Percentiles rank a stretch among this genome's conserved stretches.
phyloP scores from a whole-genome alignment of 2,113 vertebrate genomes.

The Pterocles burchelli region DNA sequence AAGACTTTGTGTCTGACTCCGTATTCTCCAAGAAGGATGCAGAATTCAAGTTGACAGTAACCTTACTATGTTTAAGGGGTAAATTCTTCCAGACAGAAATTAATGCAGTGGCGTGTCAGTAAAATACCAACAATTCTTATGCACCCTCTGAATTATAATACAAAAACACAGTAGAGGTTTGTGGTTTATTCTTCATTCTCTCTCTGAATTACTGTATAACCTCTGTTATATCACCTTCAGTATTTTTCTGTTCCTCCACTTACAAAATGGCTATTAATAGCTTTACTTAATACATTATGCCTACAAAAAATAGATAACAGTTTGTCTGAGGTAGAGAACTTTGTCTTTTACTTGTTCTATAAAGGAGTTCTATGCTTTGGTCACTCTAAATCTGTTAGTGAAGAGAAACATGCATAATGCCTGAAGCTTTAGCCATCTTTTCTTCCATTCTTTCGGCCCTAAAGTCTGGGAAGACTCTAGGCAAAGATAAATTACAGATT shows the following conservation, averaged over 20 bases:
- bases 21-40: background rate
- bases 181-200: background rate
- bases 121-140: background rate
- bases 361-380: background rate
- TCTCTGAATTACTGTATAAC: background rate
- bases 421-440: background rate
- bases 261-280: background rate
- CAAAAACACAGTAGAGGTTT: background rate
- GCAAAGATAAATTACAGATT: background rate
- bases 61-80: background rate
- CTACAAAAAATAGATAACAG: background rate
- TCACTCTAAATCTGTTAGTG: background rate
- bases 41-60: background rate
- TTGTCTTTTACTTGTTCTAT: background rate
- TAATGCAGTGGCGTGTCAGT: background rate
- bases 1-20: background rate
- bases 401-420: background rate
- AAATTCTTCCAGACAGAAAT: background rate
- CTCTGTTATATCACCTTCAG: background rate
- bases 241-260: background rate
- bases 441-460: background rate
- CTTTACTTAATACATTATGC: background rate
- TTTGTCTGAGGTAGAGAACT: background rate
- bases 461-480: background rate
- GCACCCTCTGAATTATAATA: background rate